Evolutionary conservation across 2,888 invertebrate species (phyloP), one percentile per base, ranked within the genome.

Genomic region (Zaprionus bogoriensis): DNA sequence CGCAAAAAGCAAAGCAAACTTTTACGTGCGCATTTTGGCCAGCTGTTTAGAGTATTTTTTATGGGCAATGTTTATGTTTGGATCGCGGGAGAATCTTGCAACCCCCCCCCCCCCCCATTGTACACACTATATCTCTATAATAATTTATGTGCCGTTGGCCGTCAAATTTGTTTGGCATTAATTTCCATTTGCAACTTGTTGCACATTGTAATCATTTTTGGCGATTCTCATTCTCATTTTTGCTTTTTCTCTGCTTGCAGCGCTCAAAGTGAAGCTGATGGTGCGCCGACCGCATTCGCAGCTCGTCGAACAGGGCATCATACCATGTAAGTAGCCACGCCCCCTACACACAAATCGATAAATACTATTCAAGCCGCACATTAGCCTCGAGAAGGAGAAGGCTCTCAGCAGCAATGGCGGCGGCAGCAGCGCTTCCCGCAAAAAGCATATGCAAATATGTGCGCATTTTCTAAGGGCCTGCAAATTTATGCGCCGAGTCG

Each of bases 291-390:
- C 98, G 69, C 95, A 98, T 91, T 97, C 96, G 92, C 98, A 98
- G 92, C 94, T 99, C 87, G 98, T 98, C 87, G 98, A 97, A 84
- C 98, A 98, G 93, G 99, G 99, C 92, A 99, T 99, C 90, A 97
- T 99, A 95, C 98, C 99, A 90, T 96, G 99, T 99, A 94, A 97
- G 98, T 98, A 89, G 12, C 41, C 22, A n/a, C 17, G 19, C 6
- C 12, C 22, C 22, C n/a, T 9, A 7, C 7, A 36, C 19, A 39
- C 41, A 38, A 69, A 59, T 74, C 54, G 44, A 74, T 74, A 55
- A 59, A 74, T 71, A 74, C 53, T 57, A 63, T 58, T 61, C 42
- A 55, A 48, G 30, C 42, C 67, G 66, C 77, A 77, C 75, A 83
- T 76, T 85, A 81, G 68, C 61, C 69, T 27, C 78, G 12, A 12